A percentile compares a stretch with the other conserved stretches of the same genome.
These are phyloP conservation scores for Calidris pygmaea DNA, from an alignment of 2,113 vertebrate species.

Conservation along the genomic window DNA sequence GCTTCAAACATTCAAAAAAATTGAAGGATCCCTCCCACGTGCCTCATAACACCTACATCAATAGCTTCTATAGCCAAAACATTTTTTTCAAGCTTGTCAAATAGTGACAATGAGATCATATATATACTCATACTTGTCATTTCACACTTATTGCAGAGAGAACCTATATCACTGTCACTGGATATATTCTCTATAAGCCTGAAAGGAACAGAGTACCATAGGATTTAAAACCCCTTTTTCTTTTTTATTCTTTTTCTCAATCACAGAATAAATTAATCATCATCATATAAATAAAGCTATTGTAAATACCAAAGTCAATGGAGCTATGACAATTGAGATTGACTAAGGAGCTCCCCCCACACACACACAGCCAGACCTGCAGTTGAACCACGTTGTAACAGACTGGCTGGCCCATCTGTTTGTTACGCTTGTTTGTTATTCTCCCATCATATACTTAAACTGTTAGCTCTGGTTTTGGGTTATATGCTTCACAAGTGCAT, in stretches of 20 bases:
- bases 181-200: neutral
- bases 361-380: neutral
- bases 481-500: neutral
- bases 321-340: neutral
- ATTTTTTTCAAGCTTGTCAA: slow-evolving; percentile 17
- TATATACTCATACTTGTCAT: neutral
- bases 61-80: slow-evolving; percentile 16
- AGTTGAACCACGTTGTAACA: neutral
- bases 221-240: neutral
- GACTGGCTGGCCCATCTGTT: slow-evolving; percentile 44
- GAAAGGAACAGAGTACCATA: neutral
- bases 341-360: neutral
- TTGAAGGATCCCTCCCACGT: neutral
- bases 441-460: neutral
- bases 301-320: neutral
- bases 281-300: neutral
- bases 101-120: slow-evolving; percentile 8
- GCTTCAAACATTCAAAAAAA: neutral
- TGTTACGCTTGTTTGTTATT: neutral
- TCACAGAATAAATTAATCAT: neutral
- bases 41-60: neutral
- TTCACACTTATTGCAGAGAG: slow-evolving; percentile 5
- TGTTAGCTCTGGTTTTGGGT: neutral
- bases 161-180: neutral
- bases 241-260: neutral